Conservation (phyloP, 2,113 vertebrate genomes). For the Thalassoma bifasciatum region DNA sequence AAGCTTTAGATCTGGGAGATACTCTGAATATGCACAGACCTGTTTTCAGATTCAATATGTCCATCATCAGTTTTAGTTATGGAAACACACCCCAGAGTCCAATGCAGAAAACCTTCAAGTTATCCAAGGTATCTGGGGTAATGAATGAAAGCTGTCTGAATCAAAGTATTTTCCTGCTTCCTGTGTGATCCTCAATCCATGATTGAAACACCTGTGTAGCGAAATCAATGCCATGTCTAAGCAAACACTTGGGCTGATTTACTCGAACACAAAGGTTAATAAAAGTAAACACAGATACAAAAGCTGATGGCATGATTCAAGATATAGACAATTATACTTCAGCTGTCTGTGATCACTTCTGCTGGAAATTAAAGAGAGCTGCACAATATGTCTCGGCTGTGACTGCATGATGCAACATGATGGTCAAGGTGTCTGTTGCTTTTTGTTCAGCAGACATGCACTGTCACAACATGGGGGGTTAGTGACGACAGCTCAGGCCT, state of each 20-base stretch:
- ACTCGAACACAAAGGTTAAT: constrained; percentile 51
- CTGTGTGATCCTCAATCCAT: constrained; percentile 34
- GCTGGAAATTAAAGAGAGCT: constrained; percentile 40
- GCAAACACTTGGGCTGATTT: constrained; percentile 49
- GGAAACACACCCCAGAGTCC: constrained; percentile 4
- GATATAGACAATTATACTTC: constrained; percentile 30
- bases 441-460: constrained; percentile 68
- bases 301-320: constrained; percentile 31
- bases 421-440: constrained; percentile 55
- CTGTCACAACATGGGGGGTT: constrained; percentile 72
- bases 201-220: constrained; percentile 34
- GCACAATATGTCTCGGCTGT: constrained; percentile 46
- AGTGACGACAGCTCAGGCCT: constrained; percentile 67
- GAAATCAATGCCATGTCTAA: constrained; percentile 43
- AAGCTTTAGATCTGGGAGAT: neutral
- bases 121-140: constrained; percentile 33
- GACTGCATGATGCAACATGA: constrained; percentile 69
- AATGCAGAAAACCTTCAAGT: constrained; percentile 18
- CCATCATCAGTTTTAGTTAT: constrained; percentile 3
- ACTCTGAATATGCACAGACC: neutral
- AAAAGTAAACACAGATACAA: constrained; percentile 50
- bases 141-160: too few relatives aligned
- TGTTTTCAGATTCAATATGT: neutral
- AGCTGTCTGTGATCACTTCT: constrained; percentile 15
- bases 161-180: constrained; percentile 38